Base-by-base conservation (phyloP, 2,797 vertebrate species). In the Hoplostethus mediterraneus region DNA sequence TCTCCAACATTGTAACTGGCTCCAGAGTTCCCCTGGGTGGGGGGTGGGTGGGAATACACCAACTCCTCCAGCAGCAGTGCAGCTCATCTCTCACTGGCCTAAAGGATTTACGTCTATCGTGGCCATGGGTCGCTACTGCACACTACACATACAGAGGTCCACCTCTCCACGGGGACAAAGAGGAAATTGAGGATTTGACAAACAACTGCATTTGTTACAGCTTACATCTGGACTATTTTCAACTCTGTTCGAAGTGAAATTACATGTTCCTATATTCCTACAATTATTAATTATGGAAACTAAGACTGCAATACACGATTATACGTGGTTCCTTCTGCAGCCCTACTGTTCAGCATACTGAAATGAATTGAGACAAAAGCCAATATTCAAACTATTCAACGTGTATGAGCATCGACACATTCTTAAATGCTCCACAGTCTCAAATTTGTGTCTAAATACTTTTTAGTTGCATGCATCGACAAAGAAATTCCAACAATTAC, bases 1-100 rank as follows among this genome's bases (percentile, higher is more conserved):
- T 86, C 89, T 90, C 74, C 83, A 83, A 89, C 83, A 82, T 84
- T 90, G 87, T 90, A 93, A 94, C 87, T 87, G 88, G 89, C 91
- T 92, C 87, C 90, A 91, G 91, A 92, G 90, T 86, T 89, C 85
- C 91, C 84, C 87, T 82, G 73, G 74, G 3, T 10, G 13, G 52
- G 49, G 55, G 17, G 44, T 3, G 36, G 54, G 52, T 30, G 38
- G 40, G 82, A 77, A 88, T 82, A 87, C 77, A 84, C 21, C 5
- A 17, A 86, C 81, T 91, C 76, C 87, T 79, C 79, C 90, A 85
- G 83, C 85, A 80, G 83, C 83, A 83, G 86, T 80, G 86, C 40
- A 71, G 67, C 64, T 84, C 64, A 44, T 76, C 75, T 84, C 79
- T 77, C 51, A 14, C 69, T 73, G 68, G 69, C 75, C 80, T 81